Evolutionary conservation across 2,113 vertebrate genomes (phyloP).

Genomic region (Alosa alosa): DNA sequence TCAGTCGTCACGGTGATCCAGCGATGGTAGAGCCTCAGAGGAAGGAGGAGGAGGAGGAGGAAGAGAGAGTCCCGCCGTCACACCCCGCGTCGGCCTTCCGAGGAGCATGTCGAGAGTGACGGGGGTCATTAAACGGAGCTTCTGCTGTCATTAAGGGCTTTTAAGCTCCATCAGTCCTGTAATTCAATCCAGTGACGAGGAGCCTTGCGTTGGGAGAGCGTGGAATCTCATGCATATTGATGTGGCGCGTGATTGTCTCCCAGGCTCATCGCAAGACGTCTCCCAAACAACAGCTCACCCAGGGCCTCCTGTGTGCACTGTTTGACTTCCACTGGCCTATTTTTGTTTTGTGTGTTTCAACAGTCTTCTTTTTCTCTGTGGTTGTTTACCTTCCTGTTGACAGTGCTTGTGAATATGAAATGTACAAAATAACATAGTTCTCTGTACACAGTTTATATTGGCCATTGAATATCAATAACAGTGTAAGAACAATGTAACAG

Average conservation of each 20-base stretch:
- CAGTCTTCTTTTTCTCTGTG: neutral
- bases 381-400: neutral
- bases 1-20: too few relatives aligned
- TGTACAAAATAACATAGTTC: neutral
- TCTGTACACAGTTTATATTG: neutral
- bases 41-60: neutral
- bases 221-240: conserved; percentile 39
- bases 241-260: conserved; percentile 24
- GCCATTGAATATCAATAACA: neutral
- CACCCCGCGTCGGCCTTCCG: neutral
- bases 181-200: conserved; percentile 13
- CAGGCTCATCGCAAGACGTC: conserved; percentile 2
- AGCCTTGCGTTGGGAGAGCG: neutral
- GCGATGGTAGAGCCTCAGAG: neutral
- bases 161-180: conserved; percentile 32
- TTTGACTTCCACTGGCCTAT: neutral
- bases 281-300: conserved; percentile 12
- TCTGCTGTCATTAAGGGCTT: conserved; percentile 30
- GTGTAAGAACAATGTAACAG: neutral
- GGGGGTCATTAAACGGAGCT: conserved; percentile 40
- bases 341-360: neutral
- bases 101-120: conserved; percentile 30
- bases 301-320: neutral
- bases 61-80: neutral
- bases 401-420: neutral